Evolutionary conservation across 1,140 invertebrate species (phyloP).

Genomic region (Tetragonula clypearis): DNA sequence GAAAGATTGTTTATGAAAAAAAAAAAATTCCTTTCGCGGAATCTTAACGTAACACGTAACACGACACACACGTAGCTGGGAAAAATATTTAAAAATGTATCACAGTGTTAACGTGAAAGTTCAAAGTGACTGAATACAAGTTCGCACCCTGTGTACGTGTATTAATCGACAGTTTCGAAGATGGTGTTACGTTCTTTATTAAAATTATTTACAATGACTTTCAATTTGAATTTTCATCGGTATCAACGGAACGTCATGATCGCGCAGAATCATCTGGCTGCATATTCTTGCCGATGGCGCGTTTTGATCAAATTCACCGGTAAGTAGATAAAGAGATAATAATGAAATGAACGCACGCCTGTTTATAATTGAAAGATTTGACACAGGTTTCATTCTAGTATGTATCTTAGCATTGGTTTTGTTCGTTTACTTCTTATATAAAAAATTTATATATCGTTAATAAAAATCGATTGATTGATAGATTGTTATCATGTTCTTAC

Average conservation of each 20-base stretch:
- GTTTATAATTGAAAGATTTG: background rate
- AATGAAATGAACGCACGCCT: background rate
- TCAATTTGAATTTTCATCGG: background rate
- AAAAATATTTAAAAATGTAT: too few species aligned
- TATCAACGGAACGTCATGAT: background rate
- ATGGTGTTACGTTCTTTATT: background rate
- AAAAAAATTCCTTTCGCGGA: background rate
- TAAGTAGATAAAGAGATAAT: slow-evolving; percentile 3
- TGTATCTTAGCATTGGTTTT: background rate
- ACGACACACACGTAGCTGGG: too few species aligned
- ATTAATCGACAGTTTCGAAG: background rate
- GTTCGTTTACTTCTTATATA: background rate
- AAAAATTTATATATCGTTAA: background rate
- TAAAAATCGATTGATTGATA: background rate
- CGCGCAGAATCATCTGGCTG: background rate
- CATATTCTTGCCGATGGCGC: background rate
- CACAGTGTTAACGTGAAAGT: too few species aligned
- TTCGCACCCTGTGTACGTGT: too few species aligned
- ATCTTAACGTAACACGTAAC: background rate
- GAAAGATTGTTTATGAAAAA: background rate
- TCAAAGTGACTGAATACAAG: too few species aligned
- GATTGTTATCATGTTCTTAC: slow-evolving; percentile 38
- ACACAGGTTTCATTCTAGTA: background rate
- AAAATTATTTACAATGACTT: background rate
- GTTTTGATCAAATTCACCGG: background rate